Conservation (phyloP, 2,113 vertebrate genomes). For the Panthera uncia region DNA sequence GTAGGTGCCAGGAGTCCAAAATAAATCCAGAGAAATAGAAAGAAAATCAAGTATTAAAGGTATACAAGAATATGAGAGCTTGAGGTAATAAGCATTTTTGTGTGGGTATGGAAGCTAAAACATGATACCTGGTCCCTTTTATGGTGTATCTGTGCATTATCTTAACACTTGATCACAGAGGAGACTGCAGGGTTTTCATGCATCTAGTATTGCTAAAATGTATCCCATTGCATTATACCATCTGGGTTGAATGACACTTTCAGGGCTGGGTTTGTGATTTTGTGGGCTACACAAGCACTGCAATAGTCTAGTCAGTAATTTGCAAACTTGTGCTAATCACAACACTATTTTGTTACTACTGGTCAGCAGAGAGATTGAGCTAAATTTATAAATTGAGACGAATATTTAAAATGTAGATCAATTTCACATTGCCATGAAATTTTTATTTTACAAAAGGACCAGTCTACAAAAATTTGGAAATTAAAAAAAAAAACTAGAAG, state of each 20-base stretch:
- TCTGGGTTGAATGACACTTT: not conserved
- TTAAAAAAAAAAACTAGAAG: not conserved
- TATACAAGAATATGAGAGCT: not conserved
- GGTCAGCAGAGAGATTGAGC: not conserved
- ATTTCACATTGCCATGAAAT: not conserved
- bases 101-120: not conserved
- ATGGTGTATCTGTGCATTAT: not conserved
- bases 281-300: not conserved
- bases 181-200: not conserved
- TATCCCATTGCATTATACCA: not conserved
- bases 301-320: not conserved
- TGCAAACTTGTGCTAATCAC: not conserved
- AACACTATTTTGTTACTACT: not conserved
- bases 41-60: not conserved
- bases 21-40: not conserved
- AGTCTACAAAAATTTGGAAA: not conserved
- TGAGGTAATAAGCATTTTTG: not conserved
- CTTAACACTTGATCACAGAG: not conserved
- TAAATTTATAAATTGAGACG: conserved; percentile 2
- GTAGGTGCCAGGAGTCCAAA: not conserved
- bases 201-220: not conserved
- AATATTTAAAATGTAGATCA: not conserved
- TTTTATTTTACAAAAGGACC: conserved; percentile 4
- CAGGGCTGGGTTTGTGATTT: not conserved
- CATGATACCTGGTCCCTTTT: not conserved